Base-by-base conservation (phyloP, 2,888 invertebrate genomes). In the Anodontia alba region DNA sequence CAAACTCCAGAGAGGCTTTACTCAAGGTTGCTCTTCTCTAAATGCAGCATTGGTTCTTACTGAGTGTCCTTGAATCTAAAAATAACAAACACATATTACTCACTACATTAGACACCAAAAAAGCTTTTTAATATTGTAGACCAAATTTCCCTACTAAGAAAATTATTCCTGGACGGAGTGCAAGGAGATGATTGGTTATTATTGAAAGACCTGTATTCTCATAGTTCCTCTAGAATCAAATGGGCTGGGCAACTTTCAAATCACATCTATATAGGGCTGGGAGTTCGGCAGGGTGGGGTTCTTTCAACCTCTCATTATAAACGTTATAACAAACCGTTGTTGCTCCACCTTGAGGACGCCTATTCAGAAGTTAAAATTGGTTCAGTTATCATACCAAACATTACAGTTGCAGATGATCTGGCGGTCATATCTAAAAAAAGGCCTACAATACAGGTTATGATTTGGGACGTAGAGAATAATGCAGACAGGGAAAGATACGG, bases 41-140 rank as follows among this genome's bases (percentile, higher is more conserved):
- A 74, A 49, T 12, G 42, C 74, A 2, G 74, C 74, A 12, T 33
- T 67, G 0, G 29, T 74, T 12, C 23, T 74, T 0, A 67, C 67
- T 23, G 74, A 74, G 33, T 74, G 74, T 62, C 33, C 49, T 67
- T 20, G 74, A 74, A 49, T 43, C 74, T 0, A 67, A 46, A 46
- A 33, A 29, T 5, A 43, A 26, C 33, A 46, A 67, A 49, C 33
- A 46, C n/a, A 33, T 72, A 3, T 36, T 36, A 3, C 2, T 72
- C 1, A 72, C 72, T 1, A 67, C 67, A 7, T 33, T 74, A 33
- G 68, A 74, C 33, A 67, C 72, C 15, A 31, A 36, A 26, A 72
- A 72, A 29, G 68, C 74, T 8, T 74, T n/a, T 74, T 66, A 51
- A 72, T 49, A 68, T 67, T 10, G 67, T 67, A 26, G 66, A 74